These are phyloP conservation scores for Rhodeus uyekii DNA, from an alignment of 2,797 vertebrate genomes.

Conservation along the genomic window DNA sequence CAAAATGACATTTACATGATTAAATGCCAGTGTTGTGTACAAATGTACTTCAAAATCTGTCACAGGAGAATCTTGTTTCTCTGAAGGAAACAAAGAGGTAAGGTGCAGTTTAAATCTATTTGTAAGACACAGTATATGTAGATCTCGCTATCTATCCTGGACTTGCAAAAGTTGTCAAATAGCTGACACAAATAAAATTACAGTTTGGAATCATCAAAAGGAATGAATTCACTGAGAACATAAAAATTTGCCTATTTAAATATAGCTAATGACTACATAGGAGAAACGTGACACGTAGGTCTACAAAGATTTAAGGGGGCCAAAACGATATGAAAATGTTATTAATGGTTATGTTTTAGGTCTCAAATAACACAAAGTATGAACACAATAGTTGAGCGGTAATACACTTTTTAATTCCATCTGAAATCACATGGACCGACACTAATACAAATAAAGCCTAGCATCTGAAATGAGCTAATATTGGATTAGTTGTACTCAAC, in stretches of 20 bases:
- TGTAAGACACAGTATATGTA: not conserved
- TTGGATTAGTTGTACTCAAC: constrained; percentile 20
- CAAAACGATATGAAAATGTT: not conserved
- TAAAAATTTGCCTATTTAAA: not conserved
- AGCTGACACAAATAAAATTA: not conserved
- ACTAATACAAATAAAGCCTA: not conserved
- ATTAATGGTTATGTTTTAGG: not conserved
- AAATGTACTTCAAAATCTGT: not conserved
- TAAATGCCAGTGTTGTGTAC: not conserved
- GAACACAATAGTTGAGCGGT: not conserved
- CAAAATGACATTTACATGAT: not conserved
- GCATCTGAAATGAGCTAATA: not conserved
- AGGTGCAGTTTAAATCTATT: not conserved
- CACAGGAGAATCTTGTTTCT: not conserved
- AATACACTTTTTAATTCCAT: constrained; percentile 3
- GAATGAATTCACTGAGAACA: not conserved
- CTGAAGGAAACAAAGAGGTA: not conserved
- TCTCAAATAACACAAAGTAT: not conserved
- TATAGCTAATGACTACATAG: not conserved
- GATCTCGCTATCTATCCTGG: not conserved
- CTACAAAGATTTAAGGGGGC: not conserved
- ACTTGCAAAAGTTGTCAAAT: not conserved
- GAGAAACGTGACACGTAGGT: not conserved
- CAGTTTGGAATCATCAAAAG: not conserved
- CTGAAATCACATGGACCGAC: not conserved